A percentile compares a stretch with the other conserved stretches of the same genome.
Conservation (phyloP, 2,797 vertebrate genomes). For the Eidolon dupreanum region DNA sequence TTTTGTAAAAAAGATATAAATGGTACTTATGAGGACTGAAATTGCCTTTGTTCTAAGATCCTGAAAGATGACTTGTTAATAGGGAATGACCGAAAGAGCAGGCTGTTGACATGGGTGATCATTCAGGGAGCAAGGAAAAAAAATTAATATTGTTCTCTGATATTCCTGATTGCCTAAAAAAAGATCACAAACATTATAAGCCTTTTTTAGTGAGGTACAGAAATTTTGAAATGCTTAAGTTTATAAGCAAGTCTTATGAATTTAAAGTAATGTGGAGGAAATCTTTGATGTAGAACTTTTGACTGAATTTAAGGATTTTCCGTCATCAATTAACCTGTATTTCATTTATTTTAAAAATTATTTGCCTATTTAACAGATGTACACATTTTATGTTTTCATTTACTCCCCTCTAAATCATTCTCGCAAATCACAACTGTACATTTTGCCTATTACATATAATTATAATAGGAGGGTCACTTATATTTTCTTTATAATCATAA, state of each 20-base stretch:
- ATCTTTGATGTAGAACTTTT: not conserved
- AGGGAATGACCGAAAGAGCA: not conserved
- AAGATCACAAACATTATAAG: not conserved
- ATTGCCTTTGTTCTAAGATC: not conserved
- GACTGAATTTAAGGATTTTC: not conserved
- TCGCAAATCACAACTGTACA: not conserved
- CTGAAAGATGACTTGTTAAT: not conserved
- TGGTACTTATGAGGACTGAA: not conserved
- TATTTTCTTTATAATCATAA: not conserved
- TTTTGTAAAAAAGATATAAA: fast-evolving
- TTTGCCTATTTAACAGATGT: not conserved
- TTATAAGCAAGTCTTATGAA: not conserved
- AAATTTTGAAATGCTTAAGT: not conserved
- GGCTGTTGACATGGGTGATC: not conserved
- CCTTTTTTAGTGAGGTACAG: not conserved
- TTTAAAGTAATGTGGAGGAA: not conserved
- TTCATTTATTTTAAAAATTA: not conserved
- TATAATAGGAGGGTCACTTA: not conserved
- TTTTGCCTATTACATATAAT: not conserved
- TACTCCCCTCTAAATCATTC: not conserved
- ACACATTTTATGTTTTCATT: not conserved
- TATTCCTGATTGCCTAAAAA: not conserved
- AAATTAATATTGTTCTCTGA: not conserved
- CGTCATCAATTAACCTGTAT: not conserved
- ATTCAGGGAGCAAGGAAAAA: not conserved